Evolutionary conservation across 2,888 invertebrate species (phyloP), one percentile per base, ranked within the genome.

Genomic region (Drosophila colorata): DNA sequence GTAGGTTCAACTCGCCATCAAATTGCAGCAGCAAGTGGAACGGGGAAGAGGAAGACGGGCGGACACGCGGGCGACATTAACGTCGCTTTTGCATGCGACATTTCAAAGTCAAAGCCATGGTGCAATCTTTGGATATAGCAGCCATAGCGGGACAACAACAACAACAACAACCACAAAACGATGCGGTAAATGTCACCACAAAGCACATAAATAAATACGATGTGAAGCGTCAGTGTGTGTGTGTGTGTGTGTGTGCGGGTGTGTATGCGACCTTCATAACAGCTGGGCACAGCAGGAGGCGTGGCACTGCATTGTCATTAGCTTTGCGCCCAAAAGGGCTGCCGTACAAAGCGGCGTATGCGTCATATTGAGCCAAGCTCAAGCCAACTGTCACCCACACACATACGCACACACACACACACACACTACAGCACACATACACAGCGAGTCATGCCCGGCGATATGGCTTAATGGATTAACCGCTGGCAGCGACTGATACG

Each of bases 121-220:
- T 92, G 74, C 92, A 91, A 78, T 88, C 91, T 51, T 87, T 92
- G 74, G 92, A 92, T 80, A 91, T 91, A 81, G 84, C 91, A 66
- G 89, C 91, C 61, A 91, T 91, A 73, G 83, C 91, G 65, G 91
- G 91, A 69, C 76, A 65, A n/a, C 66, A 66, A 9, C 72, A 63
- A 56, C 61, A 57, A 23, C 81, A 28, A 63, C 69, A 43, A 37
- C 79, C 80, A 46, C 86, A 85, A 61, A 87, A 81, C 80, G 91
- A 91, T 75, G 83, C 85, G 91, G 91, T 91, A 91, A 89, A 78
- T 78, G 65, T 35, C 33, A 41, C 25, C 74, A 31, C 13, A 51
- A 64, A 49, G 38, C 43, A 59, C 41, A 71, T 44, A 60, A 25
- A 63, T 60, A 70, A 64, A 67, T 56, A 43, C n/a, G 7, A 52